Conservation (phyloP, 1,140 invertebrate species). For the Conus ventricosus region DNA sequence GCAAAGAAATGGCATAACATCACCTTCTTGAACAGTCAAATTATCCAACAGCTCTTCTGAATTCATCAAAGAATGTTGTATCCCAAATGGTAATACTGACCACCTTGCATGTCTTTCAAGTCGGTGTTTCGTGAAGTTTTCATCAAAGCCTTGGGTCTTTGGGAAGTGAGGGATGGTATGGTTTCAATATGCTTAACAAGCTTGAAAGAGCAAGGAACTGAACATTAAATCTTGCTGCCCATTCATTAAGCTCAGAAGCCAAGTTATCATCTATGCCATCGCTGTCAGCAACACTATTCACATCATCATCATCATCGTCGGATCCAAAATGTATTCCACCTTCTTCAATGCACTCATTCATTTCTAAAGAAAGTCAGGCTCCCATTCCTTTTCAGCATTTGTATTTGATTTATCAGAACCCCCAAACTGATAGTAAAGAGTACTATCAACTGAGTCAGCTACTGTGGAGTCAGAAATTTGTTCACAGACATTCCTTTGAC, state of each 20-base stretch:
- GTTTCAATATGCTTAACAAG: background rate
- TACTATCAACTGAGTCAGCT: too few species aligned
- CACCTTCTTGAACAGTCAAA: background rate
- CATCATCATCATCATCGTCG: too few species aligned
- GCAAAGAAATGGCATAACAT: background rate
- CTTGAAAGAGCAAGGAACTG: background rate
- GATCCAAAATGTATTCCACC: too few species aligned
- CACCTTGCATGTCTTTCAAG: background rate
- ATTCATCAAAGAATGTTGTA: background rate
- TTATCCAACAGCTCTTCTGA: background rate
- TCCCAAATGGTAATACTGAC: conserved; percentile 31
- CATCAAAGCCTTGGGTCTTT: conserved; percentile 26
- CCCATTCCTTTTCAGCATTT: too few species aligned
- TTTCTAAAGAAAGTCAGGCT: too few species aligned
- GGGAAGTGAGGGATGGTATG: background rate
- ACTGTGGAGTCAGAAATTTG: too few species aligned
- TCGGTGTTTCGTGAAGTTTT: background rate
- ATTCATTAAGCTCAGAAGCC: background rate
- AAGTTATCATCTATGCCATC: background rate
- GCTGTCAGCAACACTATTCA: too few species aligned
- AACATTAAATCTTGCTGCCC: background rate
- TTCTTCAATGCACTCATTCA: too few species aligned
- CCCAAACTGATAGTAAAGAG: too few species aligned
- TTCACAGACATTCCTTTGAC: too few species aligned
- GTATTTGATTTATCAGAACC: too few species aligned